Evolutionary conservation across 2,888 invertebrate species (phyloP).

Genomic region (Euplagia quadripunctaria): DNA sequence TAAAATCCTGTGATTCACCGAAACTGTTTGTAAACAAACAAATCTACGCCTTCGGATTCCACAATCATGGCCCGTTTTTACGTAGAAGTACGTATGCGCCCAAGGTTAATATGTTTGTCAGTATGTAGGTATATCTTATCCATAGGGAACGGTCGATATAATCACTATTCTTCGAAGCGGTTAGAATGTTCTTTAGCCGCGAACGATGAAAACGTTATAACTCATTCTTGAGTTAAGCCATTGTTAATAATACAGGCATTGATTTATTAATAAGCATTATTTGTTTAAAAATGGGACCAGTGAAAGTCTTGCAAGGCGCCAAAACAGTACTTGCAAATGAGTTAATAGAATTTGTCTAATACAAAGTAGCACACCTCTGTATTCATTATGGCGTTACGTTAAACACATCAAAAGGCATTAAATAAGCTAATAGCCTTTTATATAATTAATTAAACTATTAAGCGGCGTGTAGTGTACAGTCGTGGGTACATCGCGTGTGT

Average conservation of each 20-base stretch:
- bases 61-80: slow-evolving; percentile 52
- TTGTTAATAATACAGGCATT: slow-evolving; percentile 7
- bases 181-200: slow-evolving; percentile 16
- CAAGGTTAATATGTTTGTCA: slow-evolving; percentile 69
- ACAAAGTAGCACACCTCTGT: slow-evolving; percentile 14
- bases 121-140: slow-evolving; percentile 38
- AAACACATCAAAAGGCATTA: slow-evolving; percentile 28
- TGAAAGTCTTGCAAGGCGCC: slow-evolving; percentile 13
- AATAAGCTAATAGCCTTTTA: slow-evolving; percentile 36
- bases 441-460: slow-evolving; percentile 41
- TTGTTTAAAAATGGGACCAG: slow-evolving; percentile 6
- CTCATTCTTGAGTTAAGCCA: neutral
- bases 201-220: slow-evolving; percentile 11
- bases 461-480: slow-evolving; percentile 22
- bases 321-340: slow-evolving; percentile 6
- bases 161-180: slow-evolving; percentile 35
- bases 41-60: slow-evolving; percentile 19
- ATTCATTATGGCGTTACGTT: slow-evolving; percentile 14
- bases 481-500: slow-evolving; percentile 23
- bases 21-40: slow-evolving; percentile 31
- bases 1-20: slow-evolving; percentile 13
- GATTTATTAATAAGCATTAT: neutral
- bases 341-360: slow-evolving; percentile 12
- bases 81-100: slow-evolving; percentile 70
- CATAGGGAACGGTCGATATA: slow-evolving; percentile 64